phyloP scores from a whole-genome alignment of 2,113 vertebrate species.

The Psittacus erithacus region DNA sequence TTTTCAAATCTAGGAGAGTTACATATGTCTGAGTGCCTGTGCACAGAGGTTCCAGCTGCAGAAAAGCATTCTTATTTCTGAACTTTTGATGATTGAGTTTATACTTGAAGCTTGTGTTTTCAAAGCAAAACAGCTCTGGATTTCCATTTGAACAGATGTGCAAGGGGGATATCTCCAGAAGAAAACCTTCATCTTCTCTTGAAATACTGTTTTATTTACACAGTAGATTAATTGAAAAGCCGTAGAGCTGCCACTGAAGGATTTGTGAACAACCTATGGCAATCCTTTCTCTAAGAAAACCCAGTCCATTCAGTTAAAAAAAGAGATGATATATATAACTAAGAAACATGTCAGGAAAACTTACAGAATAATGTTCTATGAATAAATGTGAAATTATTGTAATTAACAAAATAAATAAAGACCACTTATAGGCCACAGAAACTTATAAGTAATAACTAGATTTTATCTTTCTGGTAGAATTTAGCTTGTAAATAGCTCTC shows the following conservation, averaged over 20 bases:
- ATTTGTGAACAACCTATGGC: neutral
- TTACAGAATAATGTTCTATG: neutral
- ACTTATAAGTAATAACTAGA: neutral
- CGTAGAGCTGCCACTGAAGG: neutral
- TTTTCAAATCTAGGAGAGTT: neutral
- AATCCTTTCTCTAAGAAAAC: neutral
- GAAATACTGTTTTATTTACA: neutral
- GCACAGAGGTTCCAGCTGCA: neutral
- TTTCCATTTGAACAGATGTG: neutral
- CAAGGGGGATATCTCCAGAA: neutral
- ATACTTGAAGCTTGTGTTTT: neutral
- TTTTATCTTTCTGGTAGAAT: neutral
- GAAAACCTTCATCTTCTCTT: neutral
- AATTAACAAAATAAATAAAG: neutral
- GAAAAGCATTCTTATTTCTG: neutral
- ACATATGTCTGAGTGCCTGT: neutral
- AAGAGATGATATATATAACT: neutral
- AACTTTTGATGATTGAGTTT: neutral
- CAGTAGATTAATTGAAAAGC: neutral
- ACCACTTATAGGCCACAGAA: neutral
- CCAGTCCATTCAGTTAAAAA: neutral
- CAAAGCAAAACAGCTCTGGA: neutral
- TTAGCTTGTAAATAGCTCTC: neutral
- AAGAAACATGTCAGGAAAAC: neutral
- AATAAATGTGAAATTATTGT: neutral